These are phyloP conservation scores for Ostrea edulis DNA, from an alignment of 1,140 invertebrate species.

Conservation along the genomic window DNA sequence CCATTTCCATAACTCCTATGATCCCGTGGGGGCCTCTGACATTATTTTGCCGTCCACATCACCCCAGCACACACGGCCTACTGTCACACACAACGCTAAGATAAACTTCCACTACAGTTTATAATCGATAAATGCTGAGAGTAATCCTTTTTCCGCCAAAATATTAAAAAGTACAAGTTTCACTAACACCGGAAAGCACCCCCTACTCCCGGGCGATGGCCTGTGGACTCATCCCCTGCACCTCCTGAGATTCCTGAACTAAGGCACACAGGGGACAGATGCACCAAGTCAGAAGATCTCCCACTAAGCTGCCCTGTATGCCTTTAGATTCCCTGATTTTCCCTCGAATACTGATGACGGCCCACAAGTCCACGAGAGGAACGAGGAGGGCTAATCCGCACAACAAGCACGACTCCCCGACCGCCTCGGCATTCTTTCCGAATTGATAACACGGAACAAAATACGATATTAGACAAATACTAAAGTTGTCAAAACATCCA, in stretches of 20 bases:
- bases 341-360: conserved; percentile 69
- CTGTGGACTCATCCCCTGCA: conserved; percentile 65
- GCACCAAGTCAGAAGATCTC: conserved; percentile 71
- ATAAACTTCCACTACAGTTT: neutral
- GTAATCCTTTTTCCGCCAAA: neutral
- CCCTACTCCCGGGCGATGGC: conserved; percentile 67
- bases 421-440: conserved; percentile 77
- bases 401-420: conserved; percentile 74
- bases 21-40: conserved; percentile 19
- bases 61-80: neutral
- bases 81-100: conserved; percentile 2
- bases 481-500: conserved; percentile 76
- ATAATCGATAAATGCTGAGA: neutral
- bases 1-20: neutral
- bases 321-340: conserved; percentile 74
- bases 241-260: conserved; percentile 75
- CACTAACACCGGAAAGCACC: neutral
- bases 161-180: neutral
- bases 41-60: neutral
- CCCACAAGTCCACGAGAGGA: conserved; percentile 68
- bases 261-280: conserved; percentile 74
- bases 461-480: conserved; percentile 75
- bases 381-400: conserved; percentile 71
- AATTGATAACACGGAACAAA: conserved; percentile 76
- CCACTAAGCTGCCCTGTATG: conserved; percentile 71